phyloP scores from a whole-genome alignment of 1,140 invertebrate species.

The Ostrea edulis region DNA sequence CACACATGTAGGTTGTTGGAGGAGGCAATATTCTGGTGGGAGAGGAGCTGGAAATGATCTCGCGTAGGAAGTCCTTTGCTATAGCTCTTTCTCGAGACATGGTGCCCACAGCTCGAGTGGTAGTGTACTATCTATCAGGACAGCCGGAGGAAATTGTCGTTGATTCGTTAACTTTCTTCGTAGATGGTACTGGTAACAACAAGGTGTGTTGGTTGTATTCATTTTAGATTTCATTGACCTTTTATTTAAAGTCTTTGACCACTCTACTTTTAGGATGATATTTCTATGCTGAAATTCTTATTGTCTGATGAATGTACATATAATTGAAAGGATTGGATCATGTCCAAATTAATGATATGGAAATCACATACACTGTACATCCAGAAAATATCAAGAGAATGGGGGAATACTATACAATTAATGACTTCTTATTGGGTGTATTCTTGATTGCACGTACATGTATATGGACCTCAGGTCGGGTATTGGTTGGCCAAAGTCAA shows the following conservation, averaged over 20 bases:
- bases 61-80: slow-evolving; percentile 88
- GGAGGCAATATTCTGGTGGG: slow-evolving; percentile 77
- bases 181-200: slow-evolving; percentile 91
- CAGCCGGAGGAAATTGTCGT: slow-evolving; percentile 91
- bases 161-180: slow-evolving; percentile 95
- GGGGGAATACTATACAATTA: no score
- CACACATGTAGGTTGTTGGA: slow-evolving; percentile 71
- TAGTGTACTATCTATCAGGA: slow-evolving; percentile 91
- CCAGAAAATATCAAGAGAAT: no score
- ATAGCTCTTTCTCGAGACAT: slow-evolving; percentile 94
- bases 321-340: no score
- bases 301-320: no score
- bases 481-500: no score
- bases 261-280: no score
- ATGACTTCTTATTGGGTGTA: no score
- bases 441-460: no score
- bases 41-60: slow-evolving; percentile 77
- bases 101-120: slow-evolving; percentile 93
- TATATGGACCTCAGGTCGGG: no score
- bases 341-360: no score
- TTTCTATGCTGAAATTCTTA: no score
- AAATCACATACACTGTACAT: no score
- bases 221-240: not conserved
- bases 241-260: not conserved
- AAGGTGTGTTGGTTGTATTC: slow-evolving; percentile 61